phyloP scores from a whole-genome alignment of 2,888 invertebrate genomes.

The Alloscopus bannaensis region DNA sequence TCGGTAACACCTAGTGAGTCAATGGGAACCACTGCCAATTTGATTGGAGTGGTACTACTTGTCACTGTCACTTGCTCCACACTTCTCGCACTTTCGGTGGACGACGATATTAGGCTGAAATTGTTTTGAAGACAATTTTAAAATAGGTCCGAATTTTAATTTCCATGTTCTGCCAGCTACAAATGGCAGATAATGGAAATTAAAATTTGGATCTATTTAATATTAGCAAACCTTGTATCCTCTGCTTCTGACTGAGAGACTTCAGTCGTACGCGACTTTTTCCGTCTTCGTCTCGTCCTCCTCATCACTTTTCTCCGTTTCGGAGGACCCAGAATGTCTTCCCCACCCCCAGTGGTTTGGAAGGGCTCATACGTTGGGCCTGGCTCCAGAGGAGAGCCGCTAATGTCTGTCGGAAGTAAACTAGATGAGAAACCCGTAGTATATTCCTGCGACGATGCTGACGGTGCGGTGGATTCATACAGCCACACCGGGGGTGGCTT shows the following conservation, averaged over 20 bases:
- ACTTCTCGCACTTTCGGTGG: constrained; percentile 11
- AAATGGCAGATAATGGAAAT: neutral
- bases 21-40: constrained; percentile 38
- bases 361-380: neutral
- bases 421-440: constrained; percentile 23
- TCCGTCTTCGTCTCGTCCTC: constrained; percentile 45
- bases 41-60: constrained; percentile 22
- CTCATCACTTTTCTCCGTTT: constrained; percentile 27
- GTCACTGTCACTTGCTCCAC: neutral
- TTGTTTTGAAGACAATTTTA: too few relatives aligned
- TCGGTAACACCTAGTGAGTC: constrained; percentile 24
- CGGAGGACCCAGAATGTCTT: constrained; percentile 27
- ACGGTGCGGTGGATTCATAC: neutral
- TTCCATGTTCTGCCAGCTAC: too few relatives aligned
- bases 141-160: too few relatives aligned
- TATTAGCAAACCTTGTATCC: neutral
- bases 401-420: constrained; percentile 7
- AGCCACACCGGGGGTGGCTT: neutral
- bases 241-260: constrained; percentile 13
- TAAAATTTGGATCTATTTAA: neutral
- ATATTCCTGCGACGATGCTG: neutral
- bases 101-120: too few relatives aligned
- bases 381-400: neutral
- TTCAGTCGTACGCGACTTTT: constrained; percentile 29
- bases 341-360: neutral